Conservation (phyloP, 2,888 invertebrate genomes). For the Heliconius ethilla region DNA sequence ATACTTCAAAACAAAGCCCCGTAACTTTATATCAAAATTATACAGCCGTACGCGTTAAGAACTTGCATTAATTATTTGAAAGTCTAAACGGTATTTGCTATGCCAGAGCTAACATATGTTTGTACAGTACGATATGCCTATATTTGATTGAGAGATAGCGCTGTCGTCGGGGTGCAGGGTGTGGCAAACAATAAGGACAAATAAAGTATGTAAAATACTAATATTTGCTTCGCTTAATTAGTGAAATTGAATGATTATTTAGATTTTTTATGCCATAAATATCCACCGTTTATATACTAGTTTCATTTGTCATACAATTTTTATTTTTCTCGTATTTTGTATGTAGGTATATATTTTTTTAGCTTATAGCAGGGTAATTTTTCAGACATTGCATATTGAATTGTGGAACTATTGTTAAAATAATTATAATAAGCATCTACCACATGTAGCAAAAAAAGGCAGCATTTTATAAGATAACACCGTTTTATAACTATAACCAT, state of each 20-base stretch:
- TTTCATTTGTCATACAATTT: background rate
- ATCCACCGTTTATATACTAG: background rate
- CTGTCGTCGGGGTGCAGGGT: conserved; percentile 9
- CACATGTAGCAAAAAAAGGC: no score
- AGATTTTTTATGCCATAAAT: no score
- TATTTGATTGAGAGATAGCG: conserved; percentile 21
- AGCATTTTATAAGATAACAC: no score
- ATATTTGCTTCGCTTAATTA: background rate
- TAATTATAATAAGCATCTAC: no score
- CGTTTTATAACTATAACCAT: no score
- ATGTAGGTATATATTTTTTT: no score
- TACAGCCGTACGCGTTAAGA: conserved; percentile 8
- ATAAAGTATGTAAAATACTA: background rate
- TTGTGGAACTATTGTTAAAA: no score
- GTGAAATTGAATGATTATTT: background rate
- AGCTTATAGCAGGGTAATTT: no score
- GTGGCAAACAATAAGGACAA: conserved; percentile 9
- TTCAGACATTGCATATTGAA: no score
- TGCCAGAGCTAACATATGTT: background rate
- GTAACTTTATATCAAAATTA: conserved; percentile 6
- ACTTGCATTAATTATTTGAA: conserved; percentile 18
- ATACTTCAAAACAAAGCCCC: background rate
- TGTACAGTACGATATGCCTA: conserved; percentile 16
- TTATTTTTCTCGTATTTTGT: no score
- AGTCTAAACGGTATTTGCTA: conserved; percentile 17